phyloP scores from a whole-genome alignment of 1,140 invertebrate genomes.

The Mactra quadrangularis region DNA sequence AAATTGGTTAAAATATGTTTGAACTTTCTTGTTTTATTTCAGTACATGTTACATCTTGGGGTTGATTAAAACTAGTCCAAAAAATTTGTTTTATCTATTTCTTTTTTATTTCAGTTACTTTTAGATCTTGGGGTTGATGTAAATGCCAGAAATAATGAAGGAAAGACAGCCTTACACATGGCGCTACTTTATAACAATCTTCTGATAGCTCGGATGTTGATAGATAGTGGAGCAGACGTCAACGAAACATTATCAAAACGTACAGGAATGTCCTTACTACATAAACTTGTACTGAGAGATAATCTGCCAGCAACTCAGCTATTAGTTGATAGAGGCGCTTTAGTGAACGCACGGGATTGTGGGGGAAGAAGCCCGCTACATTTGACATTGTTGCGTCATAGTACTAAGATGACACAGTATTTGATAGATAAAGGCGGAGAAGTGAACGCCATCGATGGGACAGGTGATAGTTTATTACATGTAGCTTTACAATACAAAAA shows the following conservation, averaged over 20 bases:
- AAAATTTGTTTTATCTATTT: no score
- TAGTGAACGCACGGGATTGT: slow-evolving; percentile 68
- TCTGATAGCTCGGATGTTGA: slow-evolving; percentile 66
- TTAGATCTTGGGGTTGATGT: slow-evolving; percentile 70
- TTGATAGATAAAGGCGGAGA: slow-evolving; percentile 70
- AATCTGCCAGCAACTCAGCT: slow-evolving; percentile 69
- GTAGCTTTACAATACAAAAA: slow-evolving; percentile 73
- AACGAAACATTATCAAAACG: slow-evolving; percentile 68
- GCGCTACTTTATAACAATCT: slow-evolving; percentile 69
- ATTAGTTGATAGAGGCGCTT: slow-evolving; percentile 72
- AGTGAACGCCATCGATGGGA: slow-evolving; percentile 69
- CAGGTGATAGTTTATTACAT: slow-evolving; percentile 69
- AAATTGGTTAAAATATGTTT: no score
- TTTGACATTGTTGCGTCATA: slow-evolving; percentile 67
- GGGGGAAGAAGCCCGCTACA: slow-evolving; percentile 71
- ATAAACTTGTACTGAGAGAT: slow-evolving; percentile 73
- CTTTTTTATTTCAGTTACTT: slow-evolving; percentile 60
- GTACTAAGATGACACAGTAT: slow-evolving; percentile 66
- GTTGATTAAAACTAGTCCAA: no score
- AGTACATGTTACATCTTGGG: no score
- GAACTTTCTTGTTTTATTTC: no score
- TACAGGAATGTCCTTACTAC: slow-evolving; percentile 71
- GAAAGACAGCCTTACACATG: slow-evolving; percentile 68
- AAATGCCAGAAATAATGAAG: slow-evolving; percentile 71
- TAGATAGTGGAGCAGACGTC: slow-evolving; percentile 73